Evolutionary conservation across 2,113 vertebrate genomes (phyloP).

Genomic region (Datnioides undecimradiatus): DNA sequence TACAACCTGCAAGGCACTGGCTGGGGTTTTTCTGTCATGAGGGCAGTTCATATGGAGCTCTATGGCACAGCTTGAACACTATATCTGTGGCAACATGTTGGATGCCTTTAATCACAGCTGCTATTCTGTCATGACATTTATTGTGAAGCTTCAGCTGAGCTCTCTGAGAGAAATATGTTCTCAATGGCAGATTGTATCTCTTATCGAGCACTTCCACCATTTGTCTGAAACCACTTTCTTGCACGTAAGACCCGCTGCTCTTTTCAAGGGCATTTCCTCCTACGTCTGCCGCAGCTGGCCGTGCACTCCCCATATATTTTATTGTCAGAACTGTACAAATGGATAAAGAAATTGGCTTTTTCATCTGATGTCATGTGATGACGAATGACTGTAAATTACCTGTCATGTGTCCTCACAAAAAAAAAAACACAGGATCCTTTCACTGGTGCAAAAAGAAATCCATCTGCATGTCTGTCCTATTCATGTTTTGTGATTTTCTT

Average conservation of each 20-base stretch:
- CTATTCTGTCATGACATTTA: constrained; percentile 30
- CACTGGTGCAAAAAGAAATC: background rate
- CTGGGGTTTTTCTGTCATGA: background rate
- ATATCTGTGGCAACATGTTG: constrained; percentile 32
- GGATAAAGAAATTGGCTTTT: background rate
- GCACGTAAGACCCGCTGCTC: background rate
- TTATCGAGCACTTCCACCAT: constrained; percentile 6
- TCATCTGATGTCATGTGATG: background rate
- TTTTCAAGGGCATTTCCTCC: constrained; percentile 4
- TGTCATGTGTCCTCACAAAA: background rate
- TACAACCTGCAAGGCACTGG: constrained; percentile 4
- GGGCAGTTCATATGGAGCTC: background rate
- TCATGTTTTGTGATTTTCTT: background rate
- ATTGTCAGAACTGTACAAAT: background rate
- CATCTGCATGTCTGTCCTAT: background rate
- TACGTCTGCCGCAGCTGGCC: background rate
- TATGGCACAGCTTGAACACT: constrained; percentile 4
- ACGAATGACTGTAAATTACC: background rate
- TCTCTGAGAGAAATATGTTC: constrained; percentile 20
- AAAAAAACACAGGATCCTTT: background rate
- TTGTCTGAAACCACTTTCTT: constrained; percentile 16
- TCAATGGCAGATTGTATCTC: constrained; percentile 21
- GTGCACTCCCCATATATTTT: background rate
- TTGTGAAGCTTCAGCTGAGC: constrained; percentile 4
- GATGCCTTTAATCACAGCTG: constrained; percentile 33